Percentiles rank a stretch among this genome's conserved stretches.
phyloP scores from a whole-genome alignment of 1,140 invertebrate genomes.

The honey bee (Apis mellifera) region Amel_HAv3.1 CM009931.2:198001-198500 shows the following conservation, averaged over 20 bases:
- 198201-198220: conserved; percentile 56
- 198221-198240: conserved; percentile 46
- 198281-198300: conserved; percentile 73
- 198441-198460: no score
- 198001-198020: no score
- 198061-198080: no score
- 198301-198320: conserved; percentile 65
- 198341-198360: conserved; percentile 60
- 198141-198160: no score
- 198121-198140: neutral
- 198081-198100: no score
- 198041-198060: no score
- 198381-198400: neutral
- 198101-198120: neutral
- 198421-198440: neutral
- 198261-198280: conserved; percentile 58
- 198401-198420: neutral
- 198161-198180: neutral
- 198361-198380: conserved; percentile 28
- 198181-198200: neutral
- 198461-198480: neutral
- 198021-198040: no score
- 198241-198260: conserved; percentile 67
- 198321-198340: conserved; percentile 58
- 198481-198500: conserved; percentile 1